Conservation (phyloP, 2,113 vertebrate genomes). For the Muntiacus muntjak region DNA sequence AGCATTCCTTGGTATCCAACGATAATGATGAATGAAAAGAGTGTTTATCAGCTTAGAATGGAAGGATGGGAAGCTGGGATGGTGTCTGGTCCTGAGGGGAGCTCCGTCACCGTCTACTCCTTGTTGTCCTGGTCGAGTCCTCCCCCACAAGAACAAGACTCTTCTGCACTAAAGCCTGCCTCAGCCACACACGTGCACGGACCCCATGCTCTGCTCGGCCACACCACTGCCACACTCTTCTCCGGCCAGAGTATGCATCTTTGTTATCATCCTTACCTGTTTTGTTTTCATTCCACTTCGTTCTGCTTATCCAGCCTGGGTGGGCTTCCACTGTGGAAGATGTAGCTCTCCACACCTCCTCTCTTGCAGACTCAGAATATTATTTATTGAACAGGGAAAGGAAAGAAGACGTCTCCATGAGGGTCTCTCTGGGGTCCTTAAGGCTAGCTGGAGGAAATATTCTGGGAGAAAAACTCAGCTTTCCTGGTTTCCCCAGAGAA, state of each 20-base stretch:
- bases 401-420: neutral
- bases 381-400: neutral
- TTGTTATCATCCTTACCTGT: neutral
- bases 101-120: neutral
- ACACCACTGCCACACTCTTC: neutral
- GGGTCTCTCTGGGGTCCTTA: neutral
- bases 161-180: neutral
- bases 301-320: neutral
- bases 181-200: accelerated
- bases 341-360: neutral
- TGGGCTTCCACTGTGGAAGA: neutral
- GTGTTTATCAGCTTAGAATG: neutral
- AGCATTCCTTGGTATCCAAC: neutral
- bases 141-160: neutral
- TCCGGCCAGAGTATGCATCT: neutral
- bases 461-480: neutral
- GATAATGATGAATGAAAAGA: neutral
- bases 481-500: neutral
- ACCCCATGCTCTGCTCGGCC: neutral
- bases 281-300: neutral
- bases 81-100: neutral
- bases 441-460: neutral
- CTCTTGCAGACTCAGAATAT: neutral
- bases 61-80: neutral
- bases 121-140: accelerated